A percentile compares a stretch with the other conserved stretches of the same genome.
These are phyloP conservation scores for Ochotona curzoniae DNA, from an alignment of 2,113 vertebrate genomes.

Conservation along the genomic window DNA sequence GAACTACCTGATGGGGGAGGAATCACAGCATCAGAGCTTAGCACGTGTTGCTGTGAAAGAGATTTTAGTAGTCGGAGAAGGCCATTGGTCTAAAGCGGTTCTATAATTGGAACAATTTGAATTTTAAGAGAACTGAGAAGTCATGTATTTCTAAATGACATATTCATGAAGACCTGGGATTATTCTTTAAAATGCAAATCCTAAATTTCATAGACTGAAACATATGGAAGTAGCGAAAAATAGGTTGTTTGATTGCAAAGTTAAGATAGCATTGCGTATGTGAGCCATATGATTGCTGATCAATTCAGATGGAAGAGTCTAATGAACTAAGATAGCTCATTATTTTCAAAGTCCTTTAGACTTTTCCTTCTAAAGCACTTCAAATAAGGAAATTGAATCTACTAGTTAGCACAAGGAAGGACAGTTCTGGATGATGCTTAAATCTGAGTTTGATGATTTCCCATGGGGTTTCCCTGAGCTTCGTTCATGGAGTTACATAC, in stretches of 20 bases:
- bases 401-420: neutral
- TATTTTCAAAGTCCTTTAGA: constrained; percentile 24
- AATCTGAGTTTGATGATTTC: neutral
- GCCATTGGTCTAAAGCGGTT: constrained; percentile 48
- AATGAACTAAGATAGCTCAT: neutral
- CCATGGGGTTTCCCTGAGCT: neutral
- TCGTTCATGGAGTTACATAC: neutral
- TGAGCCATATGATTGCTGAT: neutral
- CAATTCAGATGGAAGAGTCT: neutral
- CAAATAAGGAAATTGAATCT: neutral
- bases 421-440: neutral
- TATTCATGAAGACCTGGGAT: constrained; percentile 48
- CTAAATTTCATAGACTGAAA: constrained; percentile 47
- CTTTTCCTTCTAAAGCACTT: constrained; percentile 31
- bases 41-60: neutral
- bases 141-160: neutral
- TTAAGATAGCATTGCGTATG: constrained; percentile 12
- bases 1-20: neutral
- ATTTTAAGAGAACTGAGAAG: constrained; percentile 10
- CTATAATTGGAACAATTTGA: neutral
- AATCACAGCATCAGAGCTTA: neutral
- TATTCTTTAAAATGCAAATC: constrained; percentile 64
- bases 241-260: neutral
- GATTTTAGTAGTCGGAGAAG: neutral
- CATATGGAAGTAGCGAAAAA: neutral